phyloP scores from a whole-genome alignment of 2,888 invertebrate species.

The Stenodera caucasica region DNA sequence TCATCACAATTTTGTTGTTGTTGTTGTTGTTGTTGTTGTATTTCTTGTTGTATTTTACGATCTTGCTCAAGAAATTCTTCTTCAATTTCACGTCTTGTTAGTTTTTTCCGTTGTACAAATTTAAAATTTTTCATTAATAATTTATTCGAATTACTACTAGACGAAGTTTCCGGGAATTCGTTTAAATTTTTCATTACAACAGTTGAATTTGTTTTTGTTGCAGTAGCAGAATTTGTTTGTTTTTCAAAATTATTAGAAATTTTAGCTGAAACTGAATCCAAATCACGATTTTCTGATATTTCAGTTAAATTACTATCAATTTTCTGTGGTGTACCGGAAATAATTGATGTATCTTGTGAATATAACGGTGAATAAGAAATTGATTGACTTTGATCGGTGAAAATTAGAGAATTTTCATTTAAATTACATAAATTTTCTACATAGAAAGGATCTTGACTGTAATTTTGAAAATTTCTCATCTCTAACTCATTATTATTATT shows the following conservation, averaged over 20 bases:
- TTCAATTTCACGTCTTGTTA: constrained; percentile 43
- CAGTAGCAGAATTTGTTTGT: background rate
- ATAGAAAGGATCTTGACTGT: background rate
- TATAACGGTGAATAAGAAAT: background rate
- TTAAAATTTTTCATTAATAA: background rate
- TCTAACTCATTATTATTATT: background rate
- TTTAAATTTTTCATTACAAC: background rate
- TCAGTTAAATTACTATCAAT: background rate
- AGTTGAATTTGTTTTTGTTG: background rate
- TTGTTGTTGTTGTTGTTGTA: constrained; percentile 39
- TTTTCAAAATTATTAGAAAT: background rate
- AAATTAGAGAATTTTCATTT: background rate
- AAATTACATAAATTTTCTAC: background rate
- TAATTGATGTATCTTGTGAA: background rate
- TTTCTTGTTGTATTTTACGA: constrained; percentile 36
- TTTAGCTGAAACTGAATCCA: background rate
- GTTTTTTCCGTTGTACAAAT: constrained; percentile 39
- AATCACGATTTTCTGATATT: background rate
- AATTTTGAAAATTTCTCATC: background rate
- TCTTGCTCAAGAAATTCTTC: constrained; percentile 45
- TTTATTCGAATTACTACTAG: constrained; percentile 5
- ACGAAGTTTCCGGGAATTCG: background rate
- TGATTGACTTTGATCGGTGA: background rate
- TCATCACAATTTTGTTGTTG: constrained; percentile 33
- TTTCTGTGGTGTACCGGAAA: background rate